These are phyloP conservation scores for Andrena trimmerana DNA, from an alignment of 2,888 invertebrate genomes.

Conservation along the genomic window DNA sequence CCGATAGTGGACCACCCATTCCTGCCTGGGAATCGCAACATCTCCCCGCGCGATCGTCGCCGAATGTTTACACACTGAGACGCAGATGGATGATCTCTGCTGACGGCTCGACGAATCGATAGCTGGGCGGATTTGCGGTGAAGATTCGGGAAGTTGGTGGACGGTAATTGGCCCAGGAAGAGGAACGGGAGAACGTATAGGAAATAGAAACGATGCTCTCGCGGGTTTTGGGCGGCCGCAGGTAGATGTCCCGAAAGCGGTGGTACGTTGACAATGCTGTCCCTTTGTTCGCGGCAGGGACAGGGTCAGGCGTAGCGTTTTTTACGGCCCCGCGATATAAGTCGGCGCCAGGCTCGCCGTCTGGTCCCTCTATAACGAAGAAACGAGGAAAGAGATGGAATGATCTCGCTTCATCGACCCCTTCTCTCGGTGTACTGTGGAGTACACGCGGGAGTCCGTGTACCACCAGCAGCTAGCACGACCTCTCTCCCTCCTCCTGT, in stretches of 20 bases:
- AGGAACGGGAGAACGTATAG: too few relatives aligned
- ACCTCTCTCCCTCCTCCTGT: conserved; percentile 43
- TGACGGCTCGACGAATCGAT: neutral
- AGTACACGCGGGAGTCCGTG: conserved; percentile 46
- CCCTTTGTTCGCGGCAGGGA: too few relatives aligned
- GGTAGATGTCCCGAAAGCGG: too few relatives aligned
- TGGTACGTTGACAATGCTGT: too few relatives aligned
- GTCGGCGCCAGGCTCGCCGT: neutral
- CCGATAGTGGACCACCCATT: conserved; percentile 37
- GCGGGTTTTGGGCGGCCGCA: too few relatives aligned
- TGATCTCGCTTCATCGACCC: conserved; percentile 54
- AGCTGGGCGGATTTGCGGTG: neutral
- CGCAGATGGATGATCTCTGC: neutral
- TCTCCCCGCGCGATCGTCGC: conserved; percentile 1
- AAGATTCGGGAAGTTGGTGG: too few relatives aligned
- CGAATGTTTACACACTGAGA: conserved; percentile 10
- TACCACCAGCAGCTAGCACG: conserved; percentile 58
- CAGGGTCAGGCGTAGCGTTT: too few relatives aligned
- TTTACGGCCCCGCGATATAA: neutral
- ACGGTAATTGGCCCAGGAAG: too few relatives aligned
- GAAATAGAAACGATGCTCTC: too few relatives aligned
- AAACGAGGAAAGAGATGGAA: conserved; percentile 39
- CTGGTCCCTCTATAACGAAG: conserved; percentile 17
- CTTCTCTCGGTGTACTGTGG: conserved; percentile 40
- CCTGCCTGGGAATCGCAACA: neutral